Evolutionary conservation across 1,140 invertebrate species (phyloP), one percentile per base, ranked within the genome.

Genomic region (Scaptomyza graminum): DNA sequence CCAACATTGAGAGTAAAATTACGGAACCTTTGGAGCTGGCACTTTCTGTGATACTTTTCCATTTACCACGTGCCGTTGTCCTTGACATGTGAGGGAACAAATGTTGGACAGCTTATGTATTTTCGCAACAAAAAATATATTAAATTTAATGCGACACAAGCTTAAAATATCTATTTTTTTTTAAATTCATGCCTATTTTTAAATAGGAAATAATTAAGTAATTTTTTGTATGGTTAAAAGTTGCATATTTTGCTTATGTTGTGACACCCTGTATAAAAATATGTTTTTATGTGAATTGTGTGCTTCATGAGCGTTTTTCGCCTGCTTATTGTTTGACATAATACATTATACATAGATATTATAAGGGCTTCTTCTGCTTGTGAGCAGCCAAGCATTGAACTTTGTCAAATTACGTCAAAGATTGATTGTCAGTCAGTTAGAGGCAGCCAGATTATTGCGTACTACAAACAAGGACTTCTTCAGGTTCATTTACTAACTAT

Each of bases 351-450:
- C n/a, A 69, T 73, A 70, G 74, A 80, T 74, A 77, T 81, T 74
- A 77, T 65, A 49, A 50, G 70, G 61, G 25, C 74, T 67, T 43
- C 63, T 62, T 47, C 74, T 67, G 47, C 63, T 62, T 47, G 22
- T 47, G 41, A 50, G 61, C 55, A 65, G 68, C 61, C 52, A 60
- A 51, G 64, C 64, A 75, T 31, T 66, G 44, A 75, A 79, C 67
- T 51, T 67, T 76, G 75, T 76, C 80, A 85, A 84, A 79, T 80
- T 85, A 69, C 51, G 47, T 73, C 81, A 62, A 64, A 70, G 73
- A 84, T 85, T 80, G 74, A 84, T 84, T 77, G 73, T 76, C 68
- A 77, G 72, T 75, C 79, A 68, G 60, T 67, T 56, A 37, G 4
- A 51, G 81, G 39, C 72, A 76, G 44, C 34, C 31, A 34, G 39